Evolutionary conservation across 2,113 vertebrate species (phyloP).

Genomic region (Urocolius indicus): DNA sequence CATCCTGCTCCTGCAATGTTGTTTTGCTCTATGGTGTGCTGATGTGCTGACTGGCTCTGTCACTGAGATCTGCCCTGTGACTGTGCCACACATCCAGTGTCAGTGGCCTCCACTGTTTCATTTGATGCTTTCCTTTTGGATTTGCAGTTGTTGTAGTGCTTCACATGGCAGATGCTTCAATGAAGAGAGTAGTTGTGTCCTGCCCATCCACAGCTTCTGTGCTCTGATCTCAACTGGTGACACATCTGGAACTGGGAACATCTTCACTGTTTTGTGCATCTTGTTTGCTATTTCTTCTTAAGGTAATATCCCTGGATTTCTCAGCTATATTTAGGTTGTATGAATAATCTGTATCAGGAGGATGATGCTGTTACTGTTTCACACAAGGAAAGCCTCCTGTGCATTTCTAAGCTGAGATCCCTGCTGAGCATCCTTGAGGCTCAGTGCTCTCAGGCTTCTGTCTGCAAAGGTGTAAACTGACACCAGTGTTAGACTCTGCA

Average conservation of each 20-base stretch:
- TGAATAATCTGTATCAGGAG: not conserved
- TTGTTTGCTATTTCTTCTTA: not conserved
- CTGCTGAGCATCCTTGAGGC: not conserved
- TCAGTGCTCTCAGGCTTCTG: not conserved
- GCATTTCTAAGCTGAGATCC: not conserved
- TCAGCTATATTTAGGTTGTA: not conserved
- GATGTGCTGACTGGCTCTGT: not conserved
- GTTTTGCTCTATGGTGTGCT: not conserved
- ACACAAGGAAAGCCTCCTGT: not conserved
- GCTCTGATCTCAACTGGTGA: not conserved
- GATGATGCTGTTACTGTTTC: not conserved
- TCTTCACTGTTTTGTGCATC: not conserved
- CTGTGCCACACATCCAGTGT: accelerated
- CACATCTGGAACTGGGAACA: not conserved
- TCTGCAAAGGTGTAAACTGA: not conserved
- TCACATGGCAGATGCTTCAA: not conserved
- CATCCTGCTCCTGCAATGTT: not conserved
- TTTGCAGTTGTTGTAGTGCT: not conserved
- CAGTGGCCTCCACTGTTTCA: not conserved
- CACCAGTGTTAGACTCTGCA: not conserved
- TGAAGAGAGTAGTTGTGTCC: not conserved
- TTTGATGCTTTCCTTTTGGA: not conserved
- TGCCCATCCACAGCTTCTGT: not conserved
- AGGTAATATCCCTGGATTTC: not conserved
- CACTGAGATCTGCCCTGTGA: accelerated